A percentile compares a stretch with the other conserved stretches of the same genome.
Evolutionary conservation across 2,113 vertebrate genomes (phyloP).

Genomic region (Tapirus terrestris): DNA sequence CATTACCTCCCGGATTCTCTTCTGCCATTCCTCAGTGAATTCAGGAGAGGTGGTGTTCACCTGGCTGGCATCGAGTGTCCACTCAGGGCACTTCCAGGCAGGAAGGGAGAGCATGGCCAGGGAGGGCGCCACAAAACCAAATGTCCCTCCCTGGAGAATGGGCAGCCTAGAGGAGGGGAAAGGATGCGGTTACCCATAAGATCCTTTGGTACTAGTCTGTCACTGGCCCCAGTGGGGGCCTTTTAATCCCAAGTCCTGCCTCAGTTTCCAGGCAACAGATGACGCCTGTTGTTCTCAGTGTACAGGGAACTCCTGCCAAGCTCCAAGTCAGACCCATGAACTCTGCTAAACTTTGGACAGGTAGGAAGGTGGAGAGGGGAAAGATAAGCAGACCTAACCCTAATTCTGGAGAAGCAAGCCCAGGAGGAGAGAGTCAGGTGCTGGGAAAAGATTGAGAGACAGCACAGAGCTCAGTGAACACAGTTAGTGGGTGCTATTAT

Average conservation of each 20-base stretch:
- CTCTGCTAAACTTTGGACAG: not conserved
- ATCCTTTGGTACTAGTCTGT: not conserved
- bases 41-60: conserved; percentile 92
- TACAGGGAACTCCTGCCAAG: not conserved
- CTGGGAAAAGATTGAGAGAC: not conserved
- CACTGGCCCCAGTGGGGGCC: not conserved
- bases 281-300: not conserved
- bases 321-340: not conserved
- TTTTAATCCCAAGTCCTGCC: not conserved
- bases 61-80: conserved; percentile 92
- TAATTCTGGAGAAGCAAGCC: not conserved
- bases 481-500: accelerated
- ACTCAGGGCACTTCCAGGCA: conserved; percentile 94
- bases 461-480: not conserved
- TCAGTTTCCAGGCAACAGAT: not conserved
- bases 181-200: not conserved
- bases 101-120: conserved; percentile 96
- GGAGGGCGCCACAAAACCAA: conserved; percentile 93
- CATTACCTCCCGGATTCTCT: conserved; percentile 93
- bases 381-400: not conserved
- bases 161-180: conserved; percentile 89
- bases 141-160: conserved; percentile 97
- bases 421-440: not conserved
- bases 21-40: conserved; percentile 94
- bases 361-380: not conserved